Evolutionary conservation across 1,140 invertebrate genomes (phyloP), one percentile per base, ranked within the genome.

Genomic region (Ephestia elutella): DNA sequence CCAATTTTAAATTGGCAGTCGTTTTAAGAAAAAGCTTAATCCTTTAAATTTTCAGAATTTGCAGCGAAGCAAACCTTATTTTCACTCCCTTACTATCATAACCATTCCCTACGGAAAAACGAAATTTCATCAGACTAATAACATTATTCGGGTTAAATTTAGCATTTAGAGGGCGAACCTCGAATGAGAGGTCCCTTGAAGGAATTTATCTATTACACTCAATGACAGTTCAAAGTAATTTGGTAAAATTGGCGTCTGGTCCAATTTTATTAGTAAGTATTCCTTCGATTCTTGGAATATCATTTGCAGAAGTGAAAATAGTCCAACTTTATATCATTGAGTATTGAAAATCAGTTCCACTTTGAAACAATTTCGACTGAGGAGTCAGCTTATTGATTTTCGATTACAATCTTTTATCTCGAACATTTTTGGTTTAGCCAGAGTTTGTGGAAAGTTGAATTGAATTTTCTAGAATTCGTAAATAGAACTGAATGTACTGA

Each of bases 221-320:
- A 53, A 53, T 53, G 50, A 25, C 20, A 53, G 50, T 53, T 53
- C 15, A n/a, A 25, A 53, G 50, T 53, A 53, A 53, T 53, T 53
- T 53, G 50, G 10, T n/a, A 15, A 50, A 53, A 53, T 53, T 53
- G 50, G 50, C 13, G 21, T 25, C 18, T 53, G 50, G 19, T 13
- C 13, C 50, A 21, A 53, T 53, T 53, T 25, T 20, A 8, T 53
- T 53, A n/a, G 50, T 13, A 53, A 25, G 50, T 10, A 21, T 25
- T 20, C 18, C 20, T 20, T 20, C 20, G 21, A n/a, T 7, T 25
- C 21, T n/a, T 7, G 19, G 50, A 21, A 53, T 28, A 53, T 18
- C 17, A 20, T 53, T 53, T 44, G 38, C 10, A 5, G 38, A 44
- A 15, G 13, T 15, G 38, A 44, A 44, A 44, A 44, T 44, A 44